Conservation (phyloP, 2,888 invertebrate genomes). For the Selenia dentaria region DNA sequence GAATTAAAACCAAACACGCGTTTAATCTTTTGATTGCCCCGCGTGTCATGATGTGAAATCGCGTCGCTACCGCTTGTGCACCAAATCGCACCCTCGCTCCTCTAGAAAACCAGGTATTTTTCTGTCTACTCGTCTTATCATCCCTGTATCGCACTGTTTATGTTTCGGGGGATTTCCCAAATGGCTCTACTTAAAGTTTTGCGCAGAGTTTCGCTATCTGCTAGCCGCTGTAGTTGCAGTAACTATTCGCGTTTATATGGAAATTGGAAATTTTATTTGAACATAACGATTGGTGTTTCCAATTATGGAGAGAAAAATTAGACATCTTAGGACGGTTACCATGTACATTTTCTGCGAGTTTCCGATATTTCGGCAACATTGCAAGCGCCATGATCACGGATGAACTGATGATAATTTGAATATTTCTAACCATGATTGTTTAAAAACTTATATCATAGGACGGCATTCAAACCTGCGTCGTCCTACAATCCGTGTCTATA, state of each 20-base stretch:
- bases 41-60: background rate
- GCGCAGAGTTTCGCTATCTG: constrained; percentile 16
- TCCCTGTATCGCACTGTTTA: constrained; percentile 29
- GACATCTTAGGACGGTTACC: too few species aligned
- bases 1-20: too few species aligned
- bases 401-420: too few species aligned
- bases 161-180: constrained; percentile 23
- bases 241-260: constrained; percentile 15
- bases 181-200: constrained; percentile 16
- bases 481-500: too few species aligned
- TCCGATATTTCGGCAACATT: too few species aligned
- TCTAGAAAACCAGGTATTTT: constrained; percentile 38
- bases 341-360: too few species aligned
- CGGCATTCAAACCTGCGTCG: too few species aligned
- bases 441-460: too few species aligned
- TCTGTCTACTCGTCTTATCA: constrained; percentile 38
- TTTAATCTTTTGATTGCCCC: background rate
- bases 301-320: too few species aligned
- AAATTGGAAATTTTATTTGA: constrained; percentile 11
- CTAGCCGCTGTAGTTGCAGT: background rate
- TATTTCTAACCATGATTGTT: too few species aligned
- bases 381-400: too few species aligned
- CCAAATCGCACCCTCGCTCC: background rate
- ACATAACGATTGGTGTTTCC: too few species aligned
- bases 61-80: constrained; percentile 11